Base-by-base conservation (phyloP, 2,797 vertebrate genomes). In the Nasua narica region DNA sequence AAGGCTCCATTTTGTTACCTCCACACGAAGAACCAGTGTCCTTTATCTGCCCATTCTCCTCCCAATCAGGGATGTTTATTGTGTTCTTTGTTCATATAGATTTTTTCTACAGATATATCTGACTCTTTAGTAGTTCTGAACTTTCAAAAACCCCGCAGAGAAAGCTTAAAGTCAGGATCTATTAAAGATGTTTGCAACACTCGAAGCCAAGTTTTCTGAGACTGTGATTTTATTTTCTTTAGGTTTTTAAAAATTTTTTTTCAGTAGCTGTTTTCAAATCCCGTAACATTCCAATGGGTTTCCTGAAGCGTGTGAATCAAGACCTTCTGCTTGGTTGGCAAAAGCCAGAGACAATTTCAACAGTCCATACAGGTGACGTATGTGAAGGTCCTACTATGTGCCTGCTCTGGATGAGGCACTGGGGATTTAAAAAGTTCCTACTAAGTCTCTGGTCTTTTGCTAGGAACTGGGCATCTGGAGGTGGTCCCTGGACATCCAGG, bases 191-290 rank as follows among this genome's bases (percentile, higher is more conserved):
- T 62, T 77, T 67, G 18, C 74, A 50, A 79, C 76, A 12, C 76
- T 90, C 91, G 93, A 81, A 87, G 90, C 72, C 25, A 87, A 89
- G n/a, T 94, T 96, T 94, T 85, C 50, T 32, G 52, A 87, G 89
- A 81, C 32, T 56, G 74, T 50, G 48, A 70, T 91, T 95, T 81
- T 96, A 16, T 85, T 89, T 90, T 87, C 56, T 85, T 60, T 43
- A 32, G 52, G 18, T 52, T 21, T 54, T 21, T 54, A 40, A 40
- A 40, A 43, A 43, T 6, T 72, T 40, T 91, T 90, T n/a, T 88
- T 50, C 46, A 40, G 16, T 60, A 65, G 54, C 90, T 82, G 46
- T 69, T 79, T 97, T 77, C 69, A 76, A 78, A 62, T 60, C 43
- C 54, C 10, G 11, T 37, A 43, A 43, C 19, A 23, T 69, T 72